Conservation (phyloP, 2,888 invertebrate genomes). For the Romanomermis culicivorax region DNA sequence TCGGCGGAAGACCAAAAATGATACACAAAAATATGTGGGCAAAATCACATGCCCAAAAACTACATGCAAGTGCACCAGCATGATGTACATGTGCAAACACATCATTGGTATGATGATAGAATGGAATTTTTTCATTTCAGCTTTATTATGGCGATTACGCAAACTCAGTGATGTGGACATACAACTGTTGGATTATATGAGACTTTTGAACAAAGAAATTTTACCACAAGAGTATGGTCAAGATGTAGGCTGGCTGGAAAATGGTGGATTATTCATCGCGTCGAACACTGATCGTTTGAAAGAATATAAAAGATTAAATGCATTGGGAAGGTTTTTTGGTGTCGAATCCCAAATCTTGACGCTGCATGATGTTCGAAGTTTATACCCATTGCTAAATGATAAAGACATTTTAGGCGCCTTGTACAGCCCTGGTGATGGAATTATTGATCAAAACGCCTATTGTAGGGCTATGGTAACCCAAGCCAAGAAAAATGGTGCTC, state of each 20-base stretch:
- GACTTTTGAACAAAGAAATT: slow-evolving; percentile 41
- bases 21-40: too few species aligned
- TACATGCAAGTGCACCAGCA: too few species aligned
- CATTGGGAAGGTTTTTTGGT: slow-evolving; percentile 51
- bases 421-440: slow-evolving; percentile 57
- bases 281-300: slow-evolving; percentile 50
- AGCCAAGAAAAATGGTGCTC: slow-evolving; percentile 48
- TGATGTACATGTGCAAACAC: too few species aligned
- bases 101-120: too few species aligned
- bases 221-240: slow-evolving; percentile 57
- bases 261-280: slow-evolving; percentile 71
- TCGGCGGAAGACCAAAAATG: too few species aligned
- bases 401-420: slow-evolving; percentile 51
- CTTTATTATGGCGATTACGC: slow-evolving; percentile 55
- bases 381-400: slow-evolving; percentile 55
- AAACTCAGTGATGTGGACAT: slow-evolving; percentile 68
- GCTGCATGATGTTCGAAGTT: slow-evolving; percentile 49
- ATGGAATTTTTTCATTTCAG: slow-evolving; percentile 16
- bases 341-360: slow-evolving; percentile 51
- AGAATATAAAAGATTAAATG: slow-evolving; percentile 58
- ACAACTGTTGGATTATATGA: slow-evolving; percentile 49
- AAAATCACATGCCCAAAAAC: too few species aligned
- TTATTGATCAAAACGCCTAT: slow-evolving; percentile 59
- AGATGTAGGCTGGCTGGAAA: slow-evolving; percentile 64
- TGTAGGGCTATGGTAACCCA: slow-evolving; percentile 50